Percentiles rank a stretch among this genome's conserved stretches.
These are phyloP conservation scores for Paragorgia papillata DNA, from an alignment of 92 coral and sea anemone species.

Conservation along the genomic window DNA sequence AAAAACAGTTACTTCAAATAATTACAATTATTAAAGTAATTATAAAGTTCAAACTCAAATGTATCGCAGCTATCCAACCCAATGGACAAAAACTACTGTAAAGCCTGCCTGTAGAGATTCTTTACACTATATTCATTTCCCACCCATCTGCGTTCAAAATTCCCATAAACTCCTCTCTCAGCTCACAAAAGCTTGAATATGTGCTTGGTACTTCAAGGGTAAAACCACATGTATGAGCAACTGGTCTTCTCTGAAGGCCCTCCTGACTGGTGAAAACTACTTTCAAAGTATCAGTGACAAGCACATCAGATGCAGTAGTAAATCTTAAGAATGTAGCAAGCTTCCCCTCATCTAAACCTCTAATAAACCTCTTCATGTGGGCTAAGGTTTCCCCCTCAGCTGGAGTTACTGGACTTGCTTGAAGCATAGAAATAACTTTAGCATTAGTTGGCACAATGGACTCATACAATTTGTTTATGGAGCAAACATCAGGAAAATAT, in stretches of 20 bases:
- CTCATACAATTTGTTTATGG: constrained; percentile 16
- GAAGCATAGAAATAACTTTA: constrained; percentile 34
- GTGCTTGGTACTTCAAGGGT: constrained; percentile 44
- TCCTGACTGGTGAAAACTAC: constrained; percentile 19
- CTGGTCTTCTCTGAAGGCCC: constrained; percentile 50
- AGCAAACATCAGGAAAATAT: constrained; percentile 8
- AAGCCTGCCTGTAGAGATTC: neutral
- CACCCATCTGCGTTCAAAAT: constrained; percentile 27
- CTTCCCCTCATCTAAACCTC: constrained; percentile 51
- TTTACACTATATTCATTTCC: constrained; percentile 32
- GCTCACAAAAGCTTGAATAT: constrained; percentile 40
- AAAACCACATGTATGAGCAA: constrained; percentile 50
- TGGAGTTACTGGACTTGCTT: constrained; percentile 26
- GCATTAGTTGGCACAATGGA: constrained; percentile 44
- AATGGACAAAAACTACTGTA: neutral
- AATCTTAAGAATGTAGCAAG: constrained; percentile 48
- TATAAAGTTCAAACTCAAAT: no score
- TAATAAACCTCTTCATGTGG: constrained; percentile 47
- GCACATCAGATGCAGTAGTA: constrained; percentile 45
- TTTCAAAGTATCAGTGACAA: constrained; percentile 40
- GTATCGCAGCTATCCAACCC: no score
- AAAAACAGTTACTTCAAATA: no score
- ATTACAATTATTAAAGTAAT: no score
- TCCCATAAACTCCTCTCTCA: constrained; percentile 47
- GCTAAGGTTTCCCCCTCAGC: constrained; percentile 45